Conservation (phyloP, 2,888 invertebrate genomes). For the Spialia ferax region DNA sequence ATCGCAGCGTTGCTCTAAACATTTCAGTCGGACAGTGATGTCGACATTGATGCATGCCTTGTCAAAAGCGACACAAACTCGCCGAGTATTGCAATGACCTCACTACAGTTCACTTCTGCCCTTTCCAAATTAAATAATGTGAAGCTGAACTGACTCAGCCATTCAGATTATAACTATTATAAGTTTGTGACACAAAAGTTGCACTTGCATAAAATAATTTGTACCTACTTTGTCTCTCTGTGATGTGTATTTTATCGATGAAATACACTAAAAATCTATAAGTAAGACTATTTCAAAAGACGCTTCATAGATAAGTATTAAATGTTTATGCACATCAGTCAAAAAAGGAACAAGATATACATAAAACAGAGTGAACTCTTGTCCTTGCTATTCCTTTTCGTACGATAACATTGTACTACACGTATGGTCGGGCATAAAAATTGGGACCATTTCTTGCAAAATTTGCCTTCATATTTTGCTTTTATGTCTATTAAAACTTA, state of each 20-base stretch:
- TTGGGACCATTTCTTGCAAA: slow-evolving; percentile 24
- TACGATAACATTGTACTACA: not conserved
- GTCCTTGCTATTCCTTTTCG: slow-evolving; percentile 9
- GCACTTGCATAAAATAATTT: no score
- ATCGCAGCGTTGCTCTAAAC: not conserved
- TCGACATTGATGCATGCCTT: not conserved
- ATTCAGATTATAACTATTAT: no score
- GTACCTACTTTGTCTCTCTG: no score
- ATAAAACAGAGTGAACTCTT: slow-evolving; percentile 2
- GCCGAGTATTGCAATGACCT: not conserved
- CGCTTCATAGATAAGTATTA: not conserved
- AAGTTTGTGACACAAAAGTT: no score
- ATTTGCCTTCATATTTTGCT: slow-evolving; percentile 29
- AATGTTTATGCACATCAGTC: not conserved
- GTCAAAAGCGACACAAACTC: not conserved
- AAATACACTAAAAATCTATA: no score
- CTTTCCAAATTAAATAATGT: not conserved
- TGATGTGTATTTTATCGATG: no score
- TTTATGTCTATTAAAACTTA: slow-evolving; percentile 39
- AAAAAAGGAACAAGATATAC: slow-evolving; percentile 6
- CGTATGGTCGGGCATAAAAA: slow-evolving; percentile 14
- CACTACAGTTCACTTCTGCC: not conserved
- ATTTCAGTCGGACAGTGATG: not conserved
- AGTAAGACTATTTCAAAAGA: no score
- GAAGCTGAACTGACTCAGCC: no score